phyloP scores from a whole-genome alignment of 1,140 invertebrate genomes.

The Lasaia peninsularis region DNA sequence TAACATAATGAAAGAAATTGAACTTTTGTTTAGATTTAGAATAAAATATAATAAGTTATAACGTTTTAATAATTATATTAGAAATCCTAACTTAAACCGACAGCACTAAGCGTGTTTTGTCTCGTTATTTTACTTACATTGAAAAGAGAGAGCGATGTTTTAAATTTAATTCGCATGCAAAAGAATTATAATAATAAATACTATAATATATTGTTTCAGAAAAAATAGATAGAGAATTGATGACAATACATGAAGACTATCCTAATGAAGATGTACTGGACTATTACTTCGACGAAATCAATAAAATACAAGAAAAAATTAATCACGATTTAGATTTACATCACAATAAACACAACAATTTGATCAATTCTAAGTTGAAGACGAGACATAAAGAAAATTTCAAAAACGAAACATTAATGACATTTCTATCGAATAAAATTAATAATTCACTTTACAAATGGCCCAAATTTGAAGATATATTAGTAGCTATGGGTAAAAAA shows the following conservation, averaged over 20 bases:
- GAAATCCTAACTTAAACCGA: too few relatives aligned
- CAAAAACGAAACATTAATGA: not conserved
- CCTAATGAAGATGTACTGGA: conserved; percentile 29
- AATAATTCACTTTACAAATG: conserved; percentile 31
- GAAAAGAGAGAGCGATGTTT: too few relatives aligned
- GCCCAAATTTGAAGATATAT: conserved; percentile 65
- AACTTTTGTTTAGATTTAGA: too few relatives aligned
- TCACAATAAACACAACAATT: not conserved
- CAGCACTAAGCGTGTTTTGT: too few relatives aligned
- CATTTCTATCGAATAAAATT: not conserved
- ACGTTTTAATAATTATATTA: too few relatives aligned
- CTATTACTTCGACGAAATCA: conserved; percentile 25
- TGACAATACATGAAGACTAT: conserved; percentile 47
- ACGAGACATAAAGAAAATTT: not conserved
- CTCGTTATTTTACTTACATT: too few relatives aligned
- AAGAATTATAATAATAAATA: too few relatives aligned
- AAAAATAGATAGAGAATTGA: conserved; percentile 49
- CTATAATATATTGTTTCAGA: conserved; percentile 33
- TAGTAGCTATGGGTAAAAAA: conserved; percentile 57
- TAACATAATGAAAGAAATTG: too few relatives aligned
- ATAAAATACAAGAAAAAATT: conserved; percentile 20
- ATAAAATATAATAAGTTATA: too few relatives aligned
- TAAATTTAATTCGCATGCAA: too few relatives aligned
- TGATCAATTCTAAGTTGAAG: not conserved
- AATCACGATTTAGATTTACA: not conserved